phyloP scores from a whole-genome alignment of 2,113 vertebrate genomes.

The Engraulis encrasicolus region DNA sequence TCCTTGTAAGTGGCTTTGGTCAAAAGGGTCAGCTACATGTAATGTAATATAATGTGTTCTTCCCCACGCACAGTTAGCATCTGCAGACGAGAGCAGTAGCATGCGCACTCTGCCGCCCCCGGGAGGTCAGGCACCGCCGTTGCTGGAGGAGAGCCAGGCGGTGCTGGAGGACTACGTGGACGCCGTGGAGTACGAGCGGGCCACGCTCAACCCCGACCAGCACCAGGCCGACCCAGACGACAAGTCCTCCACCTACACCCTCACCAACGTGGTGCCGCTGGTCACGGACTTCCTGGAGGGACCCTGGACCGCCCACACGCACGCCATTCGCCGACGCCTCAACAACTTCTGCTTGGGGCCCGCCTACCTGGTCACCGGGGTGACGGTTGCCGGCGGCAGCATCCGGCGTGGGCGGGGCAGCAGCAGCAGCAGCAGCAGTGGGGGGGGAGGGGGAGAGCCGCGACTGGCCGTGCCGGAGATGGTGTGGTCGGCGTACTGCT shows the following conservation, averaged over 20 bases:
- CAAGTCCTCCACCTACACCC: constrained; percentile 77
- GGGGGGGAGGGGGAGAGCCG: constrained; percentile 53
- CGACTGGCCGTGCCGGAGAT: constrained; percentile 66
- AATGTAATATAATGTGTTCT: not conserved
- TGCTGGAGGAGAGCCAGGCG: constrained; percentile 69
- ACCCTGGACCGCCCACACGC: constrained; percentile 65
- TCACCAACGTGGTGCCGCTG: constrained; percentile 81
- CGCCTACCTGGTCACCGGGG: constrained; percentile 68
- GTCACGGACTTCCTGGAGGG: constrained; percentile 60
- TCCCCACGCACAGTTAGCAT: constrained; percentile 62
- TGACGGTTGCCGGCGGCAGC: constrained; percentile 54
- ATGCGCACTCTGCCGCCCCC: constrained; percentile 69
- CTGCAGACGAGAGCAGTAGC: constrained; percentile 58
- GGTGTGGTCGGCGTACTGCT: constrained; percentile 75
- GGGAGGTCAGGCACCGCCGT: constrained; percentile 50
- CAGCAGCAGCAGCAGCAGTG: no score
- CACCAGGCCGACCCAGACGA: constrained; percentile 72
- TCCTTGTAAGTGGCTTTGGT: not conserved
- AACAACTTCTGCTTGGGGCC: constrained; percentile 73
- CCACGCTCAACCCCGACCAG: constrained; percentile 74
- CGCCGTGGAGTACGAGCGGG: constrained; percentile 67
- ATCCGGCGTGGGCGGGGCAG: no score
- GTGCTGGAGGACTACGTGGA: constrained; percentile 69
- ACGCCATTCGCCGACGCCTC: constrained; percentile 63
- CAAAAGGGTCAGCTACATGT: not conserved